Evolutionary conservation across 2,113 vertebrate species (phyloP).

Genomic region (Myxocyprinus asiaticus): DNA sequence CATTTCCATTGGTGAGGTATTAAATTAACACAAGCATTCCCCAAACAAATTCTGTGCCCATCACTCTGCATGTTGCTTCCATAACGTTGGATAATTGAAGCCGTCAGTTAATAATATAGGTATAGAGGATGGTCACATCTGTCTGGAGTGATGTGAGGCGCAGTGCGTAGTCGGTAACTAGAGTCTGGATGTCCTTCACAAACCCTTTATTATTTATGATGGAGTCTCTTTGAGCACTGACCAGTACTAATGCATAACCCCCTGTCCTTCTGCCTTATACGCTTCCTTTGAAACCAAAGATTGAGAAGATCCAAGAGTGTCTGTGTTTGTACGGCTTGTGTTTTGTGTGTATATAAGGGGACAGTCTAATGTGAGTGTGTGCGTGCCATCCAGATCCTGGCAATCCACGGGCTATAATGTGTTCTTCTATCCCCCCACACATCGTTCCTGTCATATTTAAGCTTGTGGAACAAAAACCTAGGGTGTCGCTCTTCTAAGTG

Average conservation of each 20-base stretch:
- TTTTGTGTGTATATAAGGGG: constrained; percentile 19
- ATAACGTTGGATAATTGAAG: constrained; percentile 73
- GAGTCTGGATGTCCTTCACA: constrained; percentile 87
- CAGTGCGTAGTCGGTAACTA: constrained; percentile 80
- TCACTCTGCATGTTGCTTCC: constrained; percentile 55
- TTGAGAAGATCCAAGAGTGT: constrained; percentile 86
- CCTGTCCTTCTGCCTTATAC: constrained; percentile 97
- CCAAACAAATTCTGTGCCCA: not conserved
- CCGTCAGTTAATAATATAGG: constrained; percentile 60
- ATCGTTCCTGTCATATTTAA: constrained; percentile 73
- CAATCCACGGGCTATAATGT: constrained; percentile 79
- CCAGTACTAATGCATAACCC: constrained; percentile 99
- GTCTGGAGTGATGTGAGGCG: constrained; percentile 87
- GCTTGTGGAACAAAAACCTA: constrained; percentile 79
- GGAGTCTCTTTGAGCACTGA: constrained; percentile 97
- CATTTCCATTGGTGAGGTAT: not conserved
- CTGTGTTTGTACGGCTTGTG: constrained; percentile 57
- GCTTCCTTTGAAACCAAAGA: constrained; percentile 93
- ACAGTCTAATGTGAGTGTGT: constrained; percentile 60
- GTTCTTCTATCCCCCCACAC: constrained; percentile 59
- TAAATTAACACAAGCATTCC: not conserved
- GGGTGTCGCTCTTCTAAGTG: constrained; percentile 77
- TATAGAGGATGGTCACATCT: constrained; percentile 84
- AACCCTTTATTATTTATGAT: constrained; percentile 99
- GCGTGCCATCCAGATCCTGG: constrained; percentile 70